Conservation (phyloP, 2,113 vertebrate genomes). For the Laterallus jamaicensis region DNA sequence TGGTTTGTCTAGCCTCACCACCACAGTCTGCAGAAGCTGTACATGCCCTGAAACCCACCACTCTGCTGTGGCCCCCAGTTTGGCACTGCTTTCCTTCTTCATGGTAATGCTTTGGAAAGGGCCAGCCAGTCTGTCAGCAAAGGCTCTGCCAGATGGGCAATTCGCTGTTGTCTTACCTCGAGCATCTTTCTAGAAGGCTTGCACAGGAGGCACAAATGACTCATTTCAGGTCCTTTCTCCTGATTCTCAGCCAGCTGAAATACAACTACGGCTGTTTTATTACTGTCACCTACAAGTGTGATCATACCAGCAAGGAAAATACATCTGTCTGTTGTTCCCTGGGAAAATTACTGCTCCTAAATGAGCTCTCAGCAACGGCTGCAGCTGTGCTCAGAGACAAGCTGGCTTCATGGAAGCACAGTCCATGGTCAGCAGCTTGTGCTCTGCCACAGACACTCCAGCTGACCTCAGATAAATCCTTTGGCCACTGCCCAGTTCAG, state of each 20-base stretch:
- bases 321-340: background rate
- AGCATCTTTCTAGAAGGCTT: background rate
- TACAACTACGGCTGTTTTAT: background rate
- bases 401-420: background rate
- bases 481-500: background rate
- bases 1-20: background rate
- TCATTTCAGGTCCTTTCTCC: background rate
- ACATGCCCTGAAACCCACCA: background rate
- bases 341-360: slow-evolving; percentile 14
- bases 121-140: background rate
- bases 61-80: background rate
- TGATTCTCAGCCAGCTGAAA: background rate
- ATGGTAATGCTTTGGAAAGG: background rate
- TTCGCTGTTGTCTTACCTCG: background rate
- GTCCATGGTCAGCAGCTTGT: background rate
- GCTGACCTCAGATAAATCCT: background rate
- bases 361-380: background rate
- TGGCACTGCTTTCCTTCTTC: background rate
- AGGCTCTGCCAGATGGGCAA: background rate
- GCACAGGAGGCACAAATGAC: background rate
- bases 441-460: background rate
- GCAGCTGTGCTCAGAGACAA: background rate
- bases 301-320: slow-evolving; percentile 18
- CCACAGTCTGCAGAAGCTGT: background rate
- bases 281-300: background rate